A percentile compares a stretch with the other conserved stretches of the same genome.
These are phyloP conservation scores for Actinemys pallida DNA, from an alignment of 2,113 vertebrate species.

Conservation along the genomic window DNA sequence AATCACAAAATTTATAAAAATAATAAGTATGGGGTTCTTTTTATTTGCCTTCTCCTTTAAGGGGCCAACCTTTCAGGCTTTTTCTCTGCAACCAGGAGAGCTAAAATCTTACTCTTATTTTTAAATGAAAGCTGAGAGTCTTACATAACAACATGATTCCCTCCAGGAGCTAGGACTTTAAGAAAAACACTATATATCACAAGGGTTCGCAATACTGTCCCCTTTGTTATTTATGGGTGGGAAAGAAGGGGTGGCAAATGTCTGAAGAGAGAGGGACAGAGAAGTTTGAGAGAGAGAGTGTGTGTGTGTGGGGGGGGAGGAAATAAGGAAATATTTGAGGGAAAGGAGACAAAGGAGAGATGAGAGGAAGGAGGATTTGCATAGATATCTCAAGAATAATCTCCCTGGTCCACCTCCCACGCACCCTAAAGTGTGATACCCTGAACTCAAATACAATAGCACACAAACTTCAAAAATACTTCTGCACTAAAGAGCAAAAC, in stretches of 20 bases:
- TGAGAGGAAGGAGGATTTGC: not conserved
- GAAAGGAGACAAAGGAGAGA: not conserved
- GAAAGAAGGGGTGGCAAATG: not conserved
- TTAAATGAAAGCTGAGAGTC: not conserved
- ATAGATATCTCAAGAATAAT: not conserved
- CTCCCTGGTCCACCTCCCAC: not conserved
- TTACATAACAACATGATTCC: not conserved
- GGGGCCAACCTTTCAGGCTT: not conserved
- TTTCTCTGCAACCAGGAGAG: not conserved
- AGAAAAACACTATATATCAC: not conserved
- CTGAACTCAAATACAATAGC: rapidly evolving
- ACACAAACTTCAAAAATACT: not conserved
- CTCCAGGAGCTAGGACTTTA: not conserved
- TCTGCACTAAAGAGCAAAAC: not conserved
- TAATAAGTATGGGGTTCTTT: too few relatives aligned
- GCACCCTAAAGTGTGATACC: not conserved
- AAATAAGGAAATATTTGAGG: rapidly evolving
- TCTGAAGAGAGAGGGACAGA: not conserved
- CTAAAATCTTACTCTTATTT: not conserved
- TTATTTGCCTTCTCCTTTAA: too few relatives aligned
- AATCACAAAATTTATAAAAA: not conserved
- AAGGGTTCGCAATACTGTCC: not conserved
- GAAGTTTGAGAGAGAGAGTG: not conserved
- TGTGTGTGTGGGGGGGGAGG: not conserved
- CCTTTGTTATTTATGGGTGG: not conserved